These are phyloP conservation scores for Dicaeum eximium DNA, from an alignment of 2,113 vertebrate species.

Conservation along the genomic window DNA sequence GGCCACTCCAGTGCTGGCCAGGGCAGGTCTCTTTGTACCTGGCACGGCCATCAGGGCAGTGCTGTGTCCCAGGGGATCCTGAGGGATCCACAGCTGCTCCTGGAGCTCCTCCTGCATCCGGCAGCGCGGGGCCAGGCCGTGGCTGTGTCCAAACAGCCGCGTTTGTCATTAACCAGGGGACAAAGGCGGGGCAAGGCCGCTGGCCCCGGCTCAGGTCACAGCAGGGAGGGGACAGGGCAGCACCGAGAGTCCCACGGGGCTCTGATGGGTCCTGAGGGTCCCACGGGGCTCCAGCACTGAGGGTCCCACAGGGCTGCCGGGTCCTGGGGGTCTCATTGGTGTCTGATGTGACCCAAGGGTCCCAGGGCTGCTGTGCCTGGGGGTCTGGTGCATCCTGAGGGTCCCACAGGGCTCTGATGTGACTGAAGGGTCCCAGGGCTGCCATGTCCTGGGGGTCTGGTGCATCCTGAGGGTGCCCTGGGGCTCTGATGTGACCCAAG, in stretches of 20 bases:
- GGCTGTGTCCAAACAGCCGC: background rate
- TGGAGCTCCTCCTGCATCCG: background rate
- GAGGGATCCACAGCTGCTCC: background rate
- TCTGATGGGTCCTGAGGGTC: background rate
- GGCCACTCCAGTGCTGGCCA: background rate
- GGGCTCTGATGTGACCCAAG: no score
- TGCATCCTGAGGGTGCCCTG: no score
- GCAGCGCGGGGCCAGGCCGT: background rate
- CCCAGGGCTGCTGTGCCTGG: no score
- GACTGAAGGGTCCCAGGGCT: no score
- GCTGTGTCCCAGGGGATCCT: background rate
- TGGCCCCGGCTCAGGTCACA: background rate
- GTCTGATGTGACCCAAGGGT: no score
- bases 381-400: no score
- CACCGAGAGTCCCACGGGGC: background rate
- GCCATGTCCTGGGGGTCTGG: accelerated
- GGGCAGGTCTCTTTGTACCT: background rate
- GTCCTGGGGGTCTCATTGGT: background rate
- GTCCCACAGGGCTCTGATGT: no score
- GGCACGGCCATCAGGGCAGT: accelerated
- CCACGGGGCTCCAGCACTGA: no score
- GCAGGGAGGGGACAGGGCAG: background rate
- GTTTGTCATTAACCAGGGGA: background rate
- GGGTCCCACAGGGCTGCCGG: background rate
- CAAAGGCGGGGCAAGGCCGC: accelerated